Conservation (phyloP, 2,888 invertebrate species). For the Sympetrum striolatum region DNA sequence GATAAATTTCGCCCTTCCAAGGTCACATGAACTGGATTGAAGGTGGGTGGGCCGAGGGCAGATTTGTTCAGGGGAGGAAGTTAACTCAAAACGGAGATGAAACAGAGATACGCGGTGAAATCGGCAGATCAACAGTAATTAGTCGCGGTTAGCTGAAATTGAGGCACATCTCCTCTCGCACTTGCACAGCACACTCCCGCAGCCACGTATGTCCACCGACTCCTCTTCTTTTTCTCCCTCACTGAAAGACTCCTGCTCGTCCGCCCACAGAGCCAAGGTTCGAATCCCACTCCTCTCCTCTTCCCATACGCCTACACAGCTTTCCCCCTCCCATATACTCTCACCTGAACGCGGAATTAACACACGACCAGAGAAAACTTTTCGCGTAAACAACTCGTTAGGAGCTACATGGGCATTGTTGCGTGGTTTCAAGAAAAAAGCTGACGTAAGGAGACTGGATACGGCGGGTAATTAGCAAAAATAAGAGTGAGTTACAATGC, state of each 20-base stretch:
- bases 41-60: background rate
- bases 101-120: background rate
- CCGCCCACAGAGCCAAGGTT: background rate
- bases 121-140: background rate
- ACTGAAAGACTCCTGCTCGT: background rate
- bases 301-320: background rate
- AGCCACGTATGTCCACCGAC: background rate
- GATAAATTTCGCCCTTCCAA: background rate
- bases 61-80: background rate
- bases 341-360: background rate
- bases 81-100: background rate
- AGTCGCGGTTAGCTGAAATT: background rate
- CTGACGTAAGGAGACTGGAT: too few species aligned
- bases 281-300: background rate
- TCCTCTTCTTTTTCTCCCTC: background rate
- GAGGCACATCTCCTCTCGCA: background rate
- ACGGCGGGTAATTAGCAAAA: too few species aligned
- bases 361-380: background rate
- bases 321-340: background rate
- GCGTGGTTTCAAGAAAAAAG: too few species aligned
- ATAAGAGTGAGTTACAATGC: too few species aligned
- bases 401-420: too few species aligned
- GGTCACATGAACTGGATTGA: background rate
- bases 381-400: too few species aligned
- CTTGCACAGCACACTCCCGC: background rate